These are phyloP conservation scores for Emmelina monodactyla DNA, from an alignment of 2,888 invertebrate genomes.

Conservation along the genomic window DNA sequence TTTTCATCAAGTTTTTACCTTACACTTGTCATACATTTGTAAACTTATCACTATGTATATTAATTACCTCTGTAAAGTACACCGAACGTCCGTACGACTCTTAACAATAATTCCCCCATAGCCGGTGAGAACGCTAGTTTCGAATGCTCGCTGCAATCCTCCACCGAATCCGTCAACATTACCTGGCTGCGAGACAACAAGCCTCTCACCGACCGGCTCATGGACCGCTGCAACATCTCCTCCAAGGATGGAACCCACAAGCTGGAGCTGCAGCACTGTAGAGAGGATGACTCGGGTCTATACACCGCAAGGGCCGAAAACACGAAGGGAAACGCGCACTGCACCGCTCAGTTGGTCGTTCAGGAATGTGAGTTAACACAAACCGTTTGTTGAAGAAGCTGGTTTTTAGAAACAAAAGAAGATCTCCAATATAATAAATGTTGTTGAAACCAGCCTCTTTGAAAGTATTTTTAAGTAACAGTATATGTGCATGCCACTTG, in stretches of 20 bases:
- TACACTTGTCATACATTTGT: no score
- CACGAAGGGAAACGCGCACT: slow-evolving; percentile 78
- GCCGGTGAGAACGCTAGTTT: slow-evolving; percentile 86
- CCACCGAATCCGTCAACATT: slow-evolving; percentile 69
- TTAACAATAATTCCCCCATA: slow-evolving; percentile 50
- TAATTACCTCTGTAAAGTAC: no score
- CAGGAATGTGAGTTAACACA: slow-evolving; percentile 81
- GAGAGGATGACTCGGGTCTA: slow-evolving; percentile 82
- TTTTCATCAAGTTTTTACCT: no score
- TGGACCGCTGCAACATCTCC: slow-evolving; percentile 74
- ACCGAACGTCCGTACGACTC: slow-evolving; percentile 36
- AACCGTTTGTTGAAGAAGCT: slow-evolving; percentile 4
- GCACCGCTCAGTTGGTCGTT: slow-evolving; percentile 88
- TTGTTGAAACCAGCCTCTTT: no score
- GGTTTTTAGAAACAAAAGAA: slow-evolving; percentile 5
- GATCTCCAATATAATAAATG: no score
- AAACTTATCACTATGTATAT: no score
- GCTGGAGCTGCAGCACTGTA: slow-evolving; percentile 78
- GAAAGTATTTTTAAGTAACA: no score
- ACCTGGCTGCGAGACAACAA: slow-evolving; percentile 91
- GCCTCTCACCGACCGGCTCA: slow-evolving; percentile 76
- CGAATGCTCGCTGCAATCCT: slow-evolving; percentile 74
- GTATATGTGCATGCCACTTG: slow-evolving; percentile 33
- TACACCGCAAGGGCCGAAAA: slow-evolving; percentile 91
- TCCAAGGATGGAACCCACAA: slow-evolving; percentile 69